Conservation (phyloP, 1,140 invertebrate species). For the Diabrotica undecimpunctata region DNA sequence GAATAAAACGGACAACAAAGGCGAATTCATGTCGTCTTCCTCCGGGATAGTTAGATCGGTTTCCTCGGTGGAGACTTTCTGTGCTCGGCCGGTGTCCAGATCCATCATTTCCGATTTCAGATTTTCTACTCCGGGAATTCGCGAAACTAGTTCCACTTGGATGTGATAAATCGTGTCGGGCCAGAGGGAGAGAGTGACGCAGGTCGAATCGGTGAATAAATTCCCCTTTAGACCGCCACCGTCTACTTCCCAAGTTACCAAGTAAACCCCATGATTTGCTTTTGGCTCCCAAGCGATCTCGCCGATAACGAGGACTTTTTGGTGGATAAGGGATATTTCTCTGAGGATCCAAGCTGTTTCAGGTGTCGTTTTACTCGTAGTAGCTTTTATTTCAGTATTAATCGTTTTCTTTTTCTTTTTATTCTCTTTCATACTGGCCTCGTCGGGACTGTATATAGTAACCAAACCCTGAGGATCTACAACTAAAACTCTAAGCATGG, state of each 20-base stretch:
- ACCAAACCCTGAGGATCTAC: constrained; percentile 63
- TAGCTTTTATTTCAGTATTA: constrained; percentile 58
- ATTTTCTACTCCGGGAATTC: constrained; percentile 56
- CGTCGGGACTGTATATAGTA: constrained; percentile 64
- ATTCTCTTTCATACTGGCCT: constrained; percentile 45
- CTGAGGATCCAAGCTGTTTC: constrained; percentile 57
- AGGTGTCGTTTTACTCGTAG: constrained; percentile 52
- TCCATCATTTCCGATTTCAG: constrained; percentile 61
- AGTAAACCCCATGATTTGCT: constrained; percentile 62
- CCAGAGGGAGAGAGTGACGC: constrained; percentile 73
- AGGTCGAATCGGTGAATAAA: constrained; percentile 74
- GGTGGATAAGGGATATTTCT: constrained; percentile 65
- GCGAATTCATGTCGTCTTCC: constrained; percentile 50
- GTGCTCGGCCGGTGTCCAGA: constrained; percentile 57
- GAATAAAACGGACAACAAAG: constrained; percentile 56
- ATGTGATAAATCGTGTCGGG: constrained; percentile 77
- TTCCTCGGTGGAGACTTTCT: constrained; percentile 58
- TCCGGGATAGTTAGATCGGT: constrained; percentile 51
- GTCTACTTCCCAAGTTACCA: constrained; percentile 80
- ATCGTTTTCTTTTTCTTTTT: constrained; percentile 51
- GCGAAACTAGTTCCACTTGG: constrained; percentile 64
- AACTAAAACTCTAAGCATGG: constrained; percentile 61
- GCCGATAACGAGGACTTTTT: constrained; percentile 69
- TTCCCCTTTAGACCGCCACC: constrained; percentile 79
- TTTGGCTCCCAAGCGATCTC: constrained; percentile 71